Evolutionary conservation across 1,140 invertebrate genomes (phyloP).

Genomic region (Bathynomus jamesi): DNA sequence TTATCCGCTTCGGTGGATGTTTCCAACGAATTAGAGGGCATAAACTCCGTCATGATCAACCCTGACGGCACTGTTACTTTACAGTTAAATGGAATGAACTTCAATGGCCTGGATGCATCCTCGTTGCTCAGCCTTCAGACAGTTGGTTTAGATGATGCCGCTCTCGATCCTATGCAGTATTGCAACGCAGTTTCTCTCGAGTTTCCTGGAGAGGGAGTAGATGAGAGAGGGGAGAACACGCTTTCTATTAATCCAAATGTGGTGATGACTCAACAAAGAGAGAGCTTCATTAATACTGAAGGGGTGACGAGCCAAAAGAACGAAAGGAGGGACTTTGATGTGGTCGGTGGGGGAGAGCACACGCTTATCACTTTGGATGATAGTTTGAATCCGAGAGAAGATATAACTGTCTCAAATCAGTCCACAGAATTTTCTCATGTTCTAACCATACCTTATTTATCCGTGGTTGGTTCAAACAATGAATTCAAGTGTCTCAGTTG

Average conservation of each 20-base stretch:
- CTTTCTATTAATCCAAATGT: not conserved
- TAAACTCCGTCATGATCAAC: not conserved
- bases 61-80: not conserved
- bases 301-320: not conserved
- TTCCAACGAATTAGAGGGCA: not conserved
- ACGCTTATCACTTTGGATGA: not conserved
- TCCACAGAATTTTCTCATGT: not conserved
- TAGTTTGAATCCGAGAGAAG: not conserved
- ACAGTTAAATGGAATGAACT: not conserved
- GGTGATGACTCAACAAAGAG: not conserved
- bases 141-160: not conserved
- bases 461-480: not conserved
- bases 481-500: not conserved
- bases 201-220: not conserved
- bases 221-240: not conserved
- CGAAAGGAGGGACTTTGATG: not conserved
- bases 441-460: not conserved
- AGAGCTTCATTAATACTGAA: not conserved
- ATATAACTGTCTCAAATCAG: not conserved
- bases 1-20: not conserved
- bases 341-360: not conserved
- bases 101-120: not conserved
- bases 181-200: not conserved
- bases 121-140: not conserved
- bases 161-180: not conserved